Conservation (phyloP, 2,888 invertebrate genomes). For the Poecilobothrus nobilitatus region DNA sequence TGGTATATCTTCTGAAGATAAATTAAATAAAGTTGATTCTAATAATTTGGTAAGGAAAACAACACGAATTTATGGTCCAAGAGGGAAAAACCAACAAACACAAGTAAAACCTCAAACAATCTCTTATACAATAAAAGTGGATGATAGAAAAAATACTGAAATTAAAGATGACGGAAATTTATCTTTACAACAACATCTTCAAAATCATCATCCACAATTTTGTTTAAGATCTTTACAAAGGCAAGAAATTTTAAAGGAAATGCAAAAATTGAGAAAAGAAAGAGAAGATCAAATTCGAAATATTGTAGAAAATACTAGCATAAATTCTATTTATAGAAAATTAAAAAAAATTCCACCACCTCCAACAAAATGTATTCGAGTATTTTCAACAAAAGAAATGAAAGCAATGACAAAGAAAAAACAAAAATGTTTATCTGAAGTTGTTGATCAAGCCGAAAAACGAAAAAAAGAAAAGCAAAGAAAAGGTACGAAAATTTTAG, state of each 20-base stretch:
- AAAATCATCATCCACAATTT: conserved; percentile 62
- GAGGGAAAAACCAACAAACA: conserved; percentile 25
- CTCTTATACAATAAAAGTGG: conserved; percentile 37
- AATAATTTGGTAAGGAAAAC: conserved; percentile 5
- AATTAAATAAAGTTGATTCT: not conserved
- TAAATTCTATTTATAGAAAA: conserved; percentile 33
- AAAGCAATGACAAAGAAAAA: conserved; percentile 52
- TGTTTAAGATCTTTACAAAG: conserved; percentile 47
- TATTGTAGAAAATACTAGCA: conserved; percentile 32
- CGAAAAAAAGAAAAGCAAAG: conserved; percentile 52
- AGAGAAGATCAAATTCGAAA: conserved; percentile 34
- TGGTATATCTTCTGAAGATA: conserved; percentile 17
- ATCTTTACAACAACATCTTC: conserved; percentile 60
- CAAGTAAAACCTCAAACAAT: conserved; percentile 37
- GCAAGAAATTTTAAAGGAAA: conserved; percentile 34
- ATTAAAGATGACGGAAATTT: conserved; percentile 30
- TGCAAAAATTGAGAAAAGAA: conserved; percentile 34
- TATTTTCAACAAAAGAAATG: conserved; percentile 52
- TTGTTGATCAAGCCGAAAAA: conserved; percentile 54
- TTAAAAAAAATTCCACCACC: conserved; percentile 39
- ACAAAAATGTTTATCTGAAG: conserved; percentile 65
- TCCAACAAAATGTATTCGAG: conserved; percentile 41
- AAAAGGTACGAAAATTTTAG: conserved; percentile 65
- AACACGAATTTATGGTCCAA: conserved; percentile 8
- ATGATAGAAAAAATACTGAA: conserved; percentile 17